phyloP scores from a whole-genome alignment of 1,140 invertebrate species.

The Melitaea cinxia region DNA sequence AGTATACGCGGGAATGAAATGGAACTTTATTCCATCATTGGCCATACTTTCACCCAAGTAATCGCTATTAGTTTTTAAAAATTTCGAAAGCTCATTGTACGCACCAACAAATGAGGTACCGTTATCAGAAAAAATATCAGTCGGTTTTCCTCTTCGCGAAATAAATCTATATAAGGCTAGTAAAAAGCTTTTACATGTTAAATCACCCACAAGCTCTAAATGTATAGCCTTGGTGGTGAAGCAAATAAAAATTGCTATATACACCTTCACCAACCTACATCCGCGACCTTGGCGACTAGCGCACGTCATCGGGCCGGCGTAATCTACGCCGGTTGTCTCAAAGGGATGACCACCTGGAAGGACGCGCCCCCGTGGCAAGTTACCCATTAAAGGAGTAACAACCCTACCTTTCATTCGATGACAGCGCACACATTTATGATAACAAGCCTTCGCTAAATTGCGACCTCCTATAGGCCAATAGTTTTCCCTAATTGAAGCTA shows the following conservation, averaged over 20 bases:
- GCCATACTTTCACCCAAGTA: too few relatives aligned
- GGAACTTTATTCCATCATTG: conserved; percentile 38
- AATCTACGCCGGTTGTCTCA: conserved; percentile 21
- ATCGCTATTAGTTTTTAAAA: conserved; percentile 13
- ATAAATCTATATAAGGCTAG: conserved; percentile 18
- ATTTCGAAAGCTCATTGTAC: conserved; percentile 33
- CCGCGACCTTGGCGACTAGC: conserved; percentile 24
- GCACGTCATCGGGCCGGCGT: conserved; percentile 23
- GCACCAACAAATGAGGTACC: conserved; percentile 49
- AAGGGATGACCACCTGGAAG: conserved; percentile 19
- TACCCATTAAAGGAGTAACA: conserved; percentile 23
- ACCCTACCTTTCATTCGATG: conserved; percentile 10
- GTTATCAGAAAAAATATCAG: conserved; percentile 46
- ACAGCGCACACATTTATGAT: conserved; percentile 16
- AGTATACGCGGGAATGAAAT: conserved; percentile 36
- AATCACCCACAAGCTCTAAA: too few relatives aligned
- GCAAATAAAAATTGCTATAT: conserved; percentile 32
- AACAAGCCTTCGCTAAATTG: conserved; percentile 21
- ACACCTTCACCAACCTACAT: conserved; percentile 25
- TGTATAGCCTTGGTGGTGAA: conserved; percentile 33
- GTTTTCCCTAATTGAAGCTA: conserved; percentile 23
- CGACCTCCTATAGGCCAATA: conserved; percentile 30
- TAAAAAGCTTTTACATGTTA: too few relatives aligned
- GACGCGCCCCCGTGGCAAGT: conserved; percentile 23
- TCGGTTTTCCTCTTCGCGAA: conserved; percentile 42